Evolutionary conservation across 2,888 invertebrate genomes (phyloP).

Genomic region (Nysson spinosus): DNA sequence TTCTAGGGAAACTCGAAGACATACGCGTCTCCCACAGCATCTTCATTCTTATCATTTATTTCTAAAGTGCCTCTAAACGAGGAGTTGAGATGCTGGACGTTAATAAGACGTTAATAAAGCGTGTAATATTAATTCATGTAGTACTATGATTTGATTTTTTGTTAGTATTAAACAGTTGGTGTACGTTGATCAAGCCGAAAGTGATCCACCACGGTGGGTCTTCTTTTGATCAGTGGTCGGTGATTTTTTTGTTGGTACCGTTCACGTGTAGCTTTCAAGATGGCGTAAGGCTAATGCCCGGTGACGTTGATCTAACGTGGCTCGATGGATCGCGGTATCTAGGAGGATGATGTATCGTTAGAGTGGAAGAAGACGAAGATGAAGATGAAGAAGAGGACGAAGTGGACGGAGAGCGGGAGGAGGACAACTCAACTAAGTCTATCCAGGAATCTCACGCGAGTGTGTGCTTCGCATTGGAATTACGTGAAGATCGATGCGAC

Average conservation of each 20-base stretch:
- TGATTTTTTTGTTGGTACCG: constrained; percentile 7
- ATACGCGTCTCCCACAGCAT: constrained; percentile 1
- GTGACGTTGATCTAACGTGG: constrained; percentile 43
- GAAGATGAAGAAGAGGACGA: background rate
- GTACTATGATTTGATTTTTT: too few species aligned
- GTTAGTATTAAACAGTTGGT: too few species aligned
- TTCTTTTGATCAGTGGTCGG: constrained; percentile 22
- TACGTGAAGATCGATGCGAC: background rate
- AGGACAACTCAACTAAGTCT: background rate
- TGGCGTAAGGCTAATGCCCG: constrained; percentile 24
- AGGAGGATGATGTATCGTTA: constrained; percentile 34
- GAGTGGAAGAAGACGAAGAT: too few species aligned
- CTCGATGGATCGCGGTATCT: constrained; percentile 41
- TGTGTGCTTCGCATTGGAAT: background rate
- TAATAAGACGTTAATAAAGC: too few species aligned
- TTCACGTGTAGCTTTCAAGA: constrained; percentile 14
- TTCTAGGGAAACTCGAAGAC: too few species aligned
- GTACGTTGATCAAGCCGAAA: constrained; percentile 13
- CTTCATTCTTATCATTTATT: too few species aligned
- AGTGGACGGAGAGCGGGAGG: background rate
- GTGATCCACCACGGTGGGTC: constrained; percentile 1
- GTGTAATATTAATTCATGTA: too few species aligned
- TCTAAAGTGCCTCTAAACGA: too few species aligned
- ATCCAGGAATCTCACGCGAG: background rate
- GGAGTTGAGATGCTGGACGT: too few species aligned